Percentiles rank a stretch among this genome's conserved stretches.
These are phyloP conservation scores for Aptenodytes forsteri DNA, from an alignment of 2,113 vertebrate genomes.

Conservation along the genomic window DNA sequence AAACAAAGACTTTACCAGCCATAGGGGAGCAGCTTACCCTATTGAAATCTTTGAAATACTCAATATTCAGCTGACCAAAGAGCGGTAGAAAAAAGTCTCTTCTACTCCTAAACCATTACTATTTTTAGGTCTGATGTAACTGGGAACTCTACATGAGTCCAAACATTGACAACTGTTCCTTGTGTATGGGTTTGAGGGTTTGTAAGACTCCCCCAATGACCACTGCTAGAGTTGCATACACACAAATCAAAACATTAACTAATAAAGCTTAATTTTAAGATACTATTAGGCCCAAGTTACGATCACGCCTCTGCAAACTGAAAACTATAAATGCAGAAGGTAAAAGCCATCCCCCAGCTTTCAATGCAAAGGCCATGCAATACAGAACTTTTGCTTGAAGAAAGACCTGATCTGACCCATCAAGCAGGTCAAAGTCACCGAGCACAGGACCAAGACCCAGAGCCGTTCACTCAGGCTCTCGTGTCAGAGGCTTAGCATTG, in stretches of 20 bases:
- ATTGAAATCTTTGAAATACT: background rate
- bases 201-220: background rate
- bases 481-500: background rate
- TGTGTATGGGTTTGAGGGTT: rapidly evolving
- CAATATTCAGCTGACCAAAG: background rate
- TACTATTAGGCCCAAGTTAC: rapidly evolving
- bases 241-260: background rate
- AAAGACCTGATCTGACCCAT: background rate
- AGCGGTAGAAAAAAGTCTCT: background rate
- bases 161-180: background rate
- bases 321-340: background rate
- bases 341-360: background rate
- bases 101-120: background rate
- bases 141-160: rapidly evolving
- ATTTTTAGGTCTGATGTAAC: background rate
- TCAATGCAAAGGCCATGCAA: background rate
- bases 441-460: background rate
- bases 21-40: background rate
- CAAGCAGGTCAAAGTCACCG: background rate
- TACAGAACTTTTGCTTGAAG: background rate
- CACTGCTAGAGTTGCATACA: background rate
- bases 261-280: background rate
- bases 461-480: rapidly evolving
- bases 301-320: background rate
- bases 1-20: background rate